Percentiles rank a stretch among this genome's conserved stretches.
Evolutionary conservation across 2,888 invertebrate genomes (phyloP).

Genomic region (Eustalomyia histrio): DNA sequence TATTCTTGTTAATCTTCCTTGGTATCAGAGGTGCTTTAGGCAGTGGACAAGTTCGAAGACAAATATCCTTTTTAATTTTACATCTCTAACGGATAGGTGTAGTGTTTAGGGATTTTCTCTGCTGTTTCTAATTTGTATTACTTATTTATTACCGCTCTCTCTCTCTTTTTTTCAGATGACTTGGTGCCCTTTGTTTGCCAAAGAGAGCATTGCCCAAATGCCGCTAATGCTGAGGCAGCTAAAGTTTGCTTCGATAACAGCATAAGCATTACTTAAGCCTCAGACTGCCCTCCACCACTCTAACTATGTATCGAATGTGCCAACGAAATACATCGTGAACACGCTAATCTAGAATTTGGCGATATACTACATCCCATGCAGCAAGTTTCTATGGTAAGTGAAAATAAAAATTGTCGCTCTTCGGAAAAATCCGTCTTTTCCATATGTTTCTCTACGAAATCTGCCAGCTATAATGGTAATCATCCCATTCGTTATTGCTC

Average conservation of each 20-base stretch:
- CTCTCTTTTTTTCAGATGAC: constrained; percentile 82
- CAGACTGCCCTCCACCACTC: constrained; percentile 94
- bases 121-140: no score
- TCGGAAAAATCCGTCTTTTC: constrained; percentile 94
- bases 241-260: constrained; percentile 97
- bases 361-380: constrained; percentile 96
- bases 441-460: constrained; percentile 98
- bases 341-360: constrained; percentile 90
- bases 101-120: no score
- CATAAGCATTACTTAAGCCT: constrained; percentile 91
- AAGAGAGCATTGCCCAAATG: constrained; percentile 93
- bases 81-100: no score
- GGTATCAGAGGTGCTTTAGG: no score
- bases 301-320: constrained; percentile 98
- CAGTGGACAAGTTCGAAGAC: no score
- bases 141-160: no score
- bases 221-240: constrained; percentile 91
- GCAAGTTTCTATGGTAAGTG: constrained; percentile 96
- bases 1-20: no score
- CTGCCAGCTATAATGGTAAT: constrained; percentile 97
- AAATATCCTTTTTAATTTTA: no score
- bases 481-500: constrained; percentile 96
- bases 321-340: constrained; percentile 93
- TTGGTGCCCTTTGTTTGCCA: constrained; percentile 92
- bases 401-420: constrained; percentile 98